Conservation (phyloP, 2,888 invertebrate genomes). For the Aricia artaxerxes region DNA sequence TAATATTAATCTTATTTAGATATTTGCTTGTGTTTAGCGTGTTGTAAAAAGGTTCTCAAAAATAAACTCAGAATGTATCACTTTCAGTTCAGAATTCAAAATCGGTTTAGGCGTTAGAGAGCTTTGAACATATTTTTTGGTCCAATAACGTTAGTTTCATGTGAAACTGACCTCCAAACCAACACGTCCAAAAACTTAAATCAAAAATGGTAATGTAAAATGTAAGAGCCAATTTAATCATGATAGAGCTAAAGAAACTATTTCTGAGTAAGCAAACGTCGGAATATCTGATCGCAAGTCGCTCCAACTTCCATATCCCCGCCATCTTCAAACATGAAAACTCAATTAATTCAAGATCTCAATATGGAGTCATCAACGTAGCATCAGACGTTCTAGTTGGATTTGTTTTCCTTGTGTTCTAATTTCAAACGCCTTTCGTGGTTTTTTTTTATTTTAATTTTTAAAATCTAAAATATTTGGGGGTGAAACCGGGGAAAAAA, state of each 20-base stretch:
- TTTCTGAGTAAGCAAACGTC: background rate
- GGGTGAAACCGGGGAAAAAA: too few relatives aligned
- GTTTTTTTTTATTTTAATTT: background rate
- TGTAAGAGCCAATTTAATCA: background rate
- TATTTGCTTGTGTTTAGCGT: too few relatives aligned
- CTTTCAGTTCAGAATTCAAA: too few relatives aligned
- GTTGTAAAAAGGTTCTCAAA: too few relatives aligned
- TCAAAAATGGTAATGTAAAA: background rate
- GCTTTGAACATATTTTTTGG: background rate
- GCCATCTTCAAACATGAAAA: conserved; percentile 33
- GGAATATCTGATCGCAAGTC: conserved; percentile 7
- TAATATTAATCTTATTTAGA: background rate
- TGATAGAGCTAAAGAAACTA: background rate
- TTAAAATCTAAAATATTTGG: too few relatives aligned
- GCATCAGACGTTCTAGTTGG: conserved; percentile 21
- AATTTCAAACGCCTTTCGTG: background rate
- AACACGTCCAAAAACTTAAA: too few relatives aligned
- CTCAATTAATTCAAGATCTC: conserved; percentile 35
- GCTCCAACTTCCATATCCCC: conserved; percentile 28
- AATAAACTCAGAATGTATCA: too few relatives aligned
- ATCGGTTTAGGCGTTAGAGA: too few relatives aligned
- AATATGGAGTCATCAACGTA: conserved; percentile 23
- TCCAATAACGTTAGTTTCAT: background rate
- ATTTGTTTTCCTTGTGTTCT: conserved; percentile 2
- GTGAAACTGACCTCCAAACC: background rate